Base-by-base conservation (phyloP, 2,888 invertebrate species). In the Corbicula japonica region DNA sequence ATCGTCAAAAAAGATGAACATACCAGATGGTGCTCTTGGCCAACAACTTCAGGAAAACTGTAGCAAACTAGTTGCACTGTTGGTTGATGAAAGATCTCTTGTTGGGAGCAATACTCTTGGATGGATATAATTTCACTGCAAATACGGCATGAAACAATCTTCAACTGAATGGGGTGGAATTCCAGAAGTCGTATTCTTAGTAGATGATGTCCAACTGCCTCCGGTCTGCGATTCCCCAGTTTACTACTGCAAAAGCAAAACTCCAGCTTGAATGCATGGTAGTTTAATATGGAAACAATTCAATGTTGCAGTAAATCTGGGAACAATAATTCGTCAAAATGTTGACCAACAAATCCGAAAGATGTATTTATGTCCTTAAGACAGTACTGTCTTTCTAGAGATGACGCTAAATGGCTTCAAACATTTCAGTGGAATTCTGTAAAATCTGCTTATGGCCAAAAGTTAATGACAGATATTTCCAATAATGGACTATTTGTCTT, bases 141-240 rank as follows among this genome's bases (percentile, higher is more conserved):
- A 61, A 41, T 66, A 63, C 76, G 80, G 76, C 0, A 50, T 75
- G 26, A 46, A 73, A 12, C 62, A 62, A 12, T 34, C 12, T 26
- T 32, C 38, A 30, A 2, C 41, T 15, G 32, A 65, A 38, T 81
- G 81, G 83, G 83, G 80, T 32, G 84, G 83, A 12, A 21, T 86
- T 48, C 84, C 86, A 12, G 86, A 83, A 34, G 83, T 83, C 12
- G 80, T 85, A 12, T 79, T 85, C 60, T 46, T 83, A 60, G 84
- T 84, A 18, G 84, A 85, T 65, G 86, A 83, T 62, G 65, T 79
- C 30, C 80, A 86, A 46, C 69, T 82, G n/a, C 84, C 83, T 63
- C 86, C 83, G 44, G 86, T 86, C 15, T 46, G 35, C 46, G 85
- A 85, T 62, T 62, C 65, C 32, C 86, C 80, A 30, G 75, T 84